These are phyloP conservation scores for Epinephelus malabaricus DNA, from an alignment of 2,797 vertebrate species.

Conservation along the genomic window DNA sequence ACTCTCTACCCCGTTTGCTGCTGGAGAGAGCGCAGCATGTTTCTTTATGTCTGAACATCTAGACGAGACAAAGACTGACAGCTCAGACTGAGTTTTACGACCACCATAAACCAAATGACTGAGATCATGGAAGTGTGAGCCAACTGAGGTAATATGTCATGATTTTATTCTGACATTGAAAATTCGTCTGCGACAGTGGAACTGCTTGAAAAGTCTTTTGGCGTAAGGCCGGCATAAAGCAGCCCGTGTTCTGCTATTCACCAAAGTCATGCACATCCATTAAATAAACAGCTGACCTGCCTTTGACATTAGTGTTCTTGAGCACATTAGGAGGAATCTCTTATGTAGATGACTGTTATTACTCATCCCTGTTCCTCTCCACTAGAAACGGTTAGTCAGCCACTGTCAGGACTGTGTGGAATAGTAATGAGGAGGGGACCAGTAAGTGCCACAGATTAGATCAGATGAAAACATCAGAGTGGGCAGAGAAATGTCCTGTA, in stretches of 20 bases:
- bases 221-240: no score
- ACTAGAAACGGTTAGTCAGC: neutral
- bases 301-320: neutral
- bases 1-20: no score
- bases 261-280: neutral
- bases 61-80: no score
- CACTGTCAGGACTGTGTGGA: conserved; percentile 9
- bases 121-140: no score
- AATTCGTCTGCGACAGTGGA: no score
- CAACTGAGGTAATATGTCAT: no score
- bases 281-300: neutral
- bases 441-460: neutral
- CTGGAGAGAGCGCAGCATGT: no score
- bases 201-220: no score
- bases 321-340: neutral
- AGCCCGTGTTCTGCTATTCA: neutral
- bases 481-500: neutral
- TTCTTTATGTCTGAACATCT: no score
- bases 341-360: neutral
- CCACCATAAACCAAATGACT: no score
- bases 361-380: neutral
- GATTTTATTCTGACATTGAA: no score
- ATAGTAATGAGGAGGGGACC: neutral
- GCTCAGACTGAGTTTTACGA: no score
- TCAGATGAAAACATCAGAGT: neutral